Evolutionary conservation across 2,797 vertebrate genomes (phyloP).

Genomic region (Vireo griseus): DNA sequence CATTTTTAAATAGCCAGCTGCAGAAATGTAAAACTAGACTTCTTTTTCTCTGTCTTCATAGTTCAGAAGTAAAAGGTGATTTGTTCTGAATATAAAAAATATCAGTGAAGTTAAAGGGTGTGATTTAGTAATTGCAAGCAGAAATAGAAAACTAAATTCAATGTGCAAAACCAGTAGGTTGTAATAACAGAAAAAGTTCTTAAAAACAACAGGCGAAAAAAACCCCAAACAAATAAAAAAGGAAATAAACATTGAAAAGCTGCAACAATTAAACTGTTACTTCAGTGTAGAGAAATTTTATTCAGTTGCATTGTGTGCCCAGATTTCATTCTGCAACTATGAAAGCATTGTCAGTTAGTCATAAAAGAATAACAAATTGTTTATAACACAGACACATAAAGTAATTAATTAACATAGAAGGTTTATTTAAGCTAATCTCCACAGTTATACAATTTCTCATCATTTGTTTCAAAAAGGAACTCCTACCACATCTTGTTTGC

Average conservation of each 20-base stretch:
- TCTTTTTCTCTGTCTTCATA: not conserved
- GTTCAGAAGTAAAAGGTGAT: not conserved
- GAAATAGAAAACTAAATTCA: not conserved
- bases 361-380: not conserved
- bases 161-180: not conserved
- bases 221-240: not conserved
- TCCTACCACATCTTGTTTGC: not conserved
- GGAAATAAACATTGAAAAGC: not conserved
- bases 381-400: not conserved
- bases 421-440: not conserved
- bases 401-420: not conserved
- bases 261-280: not conserved
- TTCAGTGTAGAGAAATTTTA: not conserved
- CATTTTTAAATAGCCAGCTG: not conserved
- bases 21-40: not conserved
- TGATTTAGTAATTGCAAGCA: not conserved
- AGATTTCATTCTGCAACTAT: not conserved
- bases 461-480: not conserved
- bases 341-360: not conserved
- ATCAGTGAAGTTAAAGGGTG: not conserved
- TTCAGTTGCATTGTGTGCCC: not conserved
- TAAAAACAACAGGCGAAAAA: not conserved
- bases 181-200: not conserved
- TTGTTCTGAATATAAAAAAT: not conserved
- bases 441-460: not conserved